Base-by-base conservation (phyloP, 2,888 invertebrate genomes). In the Drosophila trichaetosa region DNA sequence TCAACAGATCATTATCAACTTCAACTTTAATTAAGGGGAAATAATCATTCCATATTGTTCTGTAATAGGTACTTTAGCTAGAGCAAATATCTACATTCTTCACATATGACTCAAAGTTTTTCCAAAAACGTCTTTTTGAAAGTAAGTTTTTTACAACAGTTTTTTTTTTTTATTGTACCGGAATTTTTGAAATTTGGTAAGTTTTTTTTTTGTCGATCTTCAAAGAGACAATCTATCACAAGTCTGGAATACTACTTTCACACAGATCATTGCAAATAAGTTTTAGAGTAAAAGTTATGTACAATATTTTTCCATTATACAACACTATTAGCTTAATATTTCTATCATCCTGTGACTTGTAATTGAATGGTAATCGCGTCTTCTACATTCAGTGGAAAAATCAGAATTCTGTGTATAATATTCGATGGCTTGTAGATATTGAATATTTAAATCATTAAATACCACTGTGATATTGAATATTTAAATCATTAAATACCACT, bases 401-500 rank as follows among this genome's bases (percentile, higher is more conserved):
- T 34, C 34, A 5, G 4, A 38, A 13, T 16, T 4, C 10, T 8
- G n/a, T 5, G 4, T n/a, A n/a, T 27, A 4, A 2, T 1, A 46
- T 42, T 13, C 13, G 13, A 36, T 16, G 3, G 16, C 16, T 36
- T 16, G 16, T 36, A 16, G 36, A 16, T 1, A 36, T 36, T 36
- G 10, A 33, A 33, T 51, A 11, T 3, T 18, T 0, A n/a, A 29
- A 29, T 49, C n/a, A 52, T 24, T 51, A 10, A 34, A 46, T 49
- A 21, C 64, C 82, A 79, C 72, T 75, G 75, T 73, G 63, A 31
- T 31, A 31, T 31, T 31, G 31, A 31, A 31, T 51, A 11, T 3
- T 18, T 0, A 29, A 51, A 51, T 29, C n/a, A 36, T 11, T 40
- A 7, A 34, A 46, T 49, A 27, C 61, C 82, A 79, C 75, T 71